Evolutionary conservation across 2,888 invertebrate genomes (phyloP).

Genomic region (Eulithis prunata): DNA sequence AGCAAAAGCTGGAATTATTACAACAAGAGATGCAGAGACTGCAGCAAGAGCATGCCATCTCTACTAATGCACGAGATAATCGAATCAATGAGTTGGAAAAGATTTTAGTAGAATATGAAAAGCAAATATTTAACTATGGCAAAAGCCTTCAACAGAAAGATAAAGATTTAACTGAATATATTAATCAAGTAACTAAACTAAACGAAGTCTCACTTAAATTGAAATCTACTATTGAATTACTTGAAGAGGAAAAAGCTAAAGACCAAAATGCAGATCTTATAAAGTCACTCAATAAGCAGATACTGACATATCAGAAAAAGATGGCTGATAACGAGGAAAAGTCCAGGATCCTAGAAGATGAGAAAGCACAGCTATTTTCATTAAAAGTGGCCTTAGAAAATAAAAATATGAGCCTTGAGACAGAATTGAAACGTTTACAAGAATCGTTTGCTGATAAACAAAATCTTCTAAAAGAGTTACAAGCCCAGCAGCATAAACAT

Average conservation of each 20-base stretch:
- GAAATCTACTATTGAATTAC: conserved; percentile 76
- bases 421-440: conserved; percentile 71
- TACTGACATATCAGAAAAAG: conserved; percentile 72
- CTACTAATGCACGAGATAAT: conserved; percentile 69
- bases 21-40: conserved; percentile 68
- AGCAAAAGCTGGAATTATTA: conserved; percentile 60
- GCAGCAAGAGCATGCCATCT: conserved; percentile 66
- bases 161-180: conserved; percentile 77
- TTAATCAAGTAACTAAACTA: conserved; percentile 82
- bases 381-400: conserved; percentile 64
- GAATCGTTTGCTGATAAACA: conserved; percentile 75
- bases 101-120: conserved; percentile 78
- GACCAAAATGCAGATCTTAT: conserved; percentile 80
- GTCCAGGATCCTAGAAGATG: conserved; percentile 72
- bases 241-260: conserved; percentile 78
- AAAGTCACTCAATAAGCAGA: conserved; percentile 82
- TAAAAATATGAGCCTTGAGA: conserved; percentile 62
- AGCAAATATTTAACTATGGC: conserved; percentile 73
- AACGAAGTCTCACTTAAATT: conserved; percentile 80
- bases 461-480: conserved; percentile 73
- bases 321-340: conserved; percentile 71
- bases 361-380: conserved; percentile 67
- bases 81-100: conserved; percentile 79
- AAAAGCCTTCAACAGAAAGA: conserved; percentile 76
- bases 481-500: conserved; percentile 75